These are phyloP conservation scores for Bactericera cockerelli DNA, from an alignment of 1,140 invertebrate genomes.

Conservation along the genomic window DNA sequence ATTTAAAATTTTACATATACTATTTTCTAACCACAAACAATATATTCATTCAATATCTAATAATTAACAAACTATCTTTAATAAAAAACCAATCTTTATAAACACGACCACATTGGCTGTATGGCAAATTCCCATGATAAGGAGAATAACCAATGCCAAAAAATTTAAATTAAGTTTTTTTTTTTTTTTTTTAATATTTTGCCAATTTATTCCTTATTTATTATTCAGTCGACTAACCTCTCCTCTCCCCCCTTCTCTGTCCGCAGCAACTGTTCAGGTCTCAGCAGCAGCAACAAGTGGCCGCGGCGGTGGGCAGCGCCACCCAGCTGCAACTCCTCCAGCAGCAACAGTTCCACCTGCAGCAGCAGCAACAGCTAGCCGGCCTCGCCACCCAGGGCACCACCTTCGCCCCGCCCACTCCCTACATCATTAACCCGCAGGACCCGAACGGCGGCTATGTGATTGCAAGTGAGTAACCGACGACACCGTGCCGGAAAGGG, in stretches of 20 bases:
- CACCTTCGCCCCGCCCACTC: slow-evolving; percentile 45
- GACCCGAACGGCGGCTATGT: slow-evolving; percentile 37
- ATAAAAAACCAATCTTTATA: no score
- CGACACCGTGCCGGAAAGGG: slow-evolving; percentile 27
- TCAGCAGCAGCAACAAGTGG: slow-evolving; percentile 27
- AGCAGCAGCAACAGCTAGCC: slow-evolving; percentile 48
- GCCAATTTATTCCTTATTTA: no score
- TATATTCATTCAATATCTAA: no score
- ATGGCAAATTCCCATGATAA: no score
- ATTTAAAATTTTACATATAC: no score
- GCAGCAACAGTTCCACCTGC: slow-evolving; percentile 41
- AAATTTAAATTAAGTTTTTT: no score
- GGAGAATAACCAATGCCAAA: no score
- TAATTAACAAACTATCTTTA: no score
- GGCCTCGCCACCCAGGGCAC: slow-evolving; percentile 28
- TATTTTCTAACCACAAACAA: no score
- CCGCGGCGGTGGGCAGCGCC: slow-evolving; percentile 32
- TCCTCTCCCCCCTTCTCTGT: slow-evolving; percentile 24
- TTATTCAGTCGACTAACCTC: no score
- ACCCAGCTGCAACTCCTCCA: slow-evolving; percentile 44
- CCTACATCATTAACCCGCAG: slow-evolving; percentile 79
- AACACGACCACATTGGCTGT: no score
- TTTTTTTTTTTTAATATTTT: no score
- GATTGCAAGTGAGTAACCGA: slow-evolving; percentile 31
- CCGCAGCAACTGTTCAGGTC: slow-evolving; percentile 72